Base-by-base conservation (phyloP, 2,113 vertebrate genomes). In the Pachypanchax playfairii region DNA sequence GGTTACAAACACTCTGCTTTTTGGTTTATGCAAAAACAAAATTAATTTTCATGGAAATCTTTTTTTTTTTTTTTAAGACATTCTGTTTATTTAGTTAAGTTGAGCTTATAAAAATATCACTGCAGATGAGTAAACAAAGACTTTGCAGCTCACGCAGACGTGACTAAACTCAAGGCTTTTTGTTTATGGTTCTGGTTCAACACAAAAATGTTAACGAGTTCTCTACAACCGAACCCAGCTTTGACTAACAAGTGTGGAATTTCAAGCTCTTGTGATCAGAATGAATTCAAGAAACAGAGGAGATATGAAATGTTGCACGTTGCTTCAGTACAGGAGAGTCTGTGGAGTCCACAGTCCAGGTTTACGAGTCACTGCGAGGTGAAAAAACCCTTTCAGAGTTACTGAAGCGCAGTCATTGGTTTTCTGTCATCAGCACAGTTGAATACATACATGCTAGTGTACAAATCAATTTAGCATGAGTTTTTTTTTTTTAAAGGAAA, bases 241-340 rank as follows among this genome's bases (percentile, higher is more conserved):
- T 65, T 79, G 61, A 50, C 73, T 50, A 63, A 77, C 49, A 49
- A 48, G 52, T 65, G 76, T 44, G 70, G 74, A 84, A 84, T 84
- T 69, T 81, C 46, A 73, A 66, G 70, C 58, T 80, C 77, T 80
- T 42, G 68, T 46, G 73, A 75, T 72, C 38, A n/a, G 42, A 52
- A 55, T 67, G 55, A 28, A 50, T 58, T 38, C 15, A 11, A 65
- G 54, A 59, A 25, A 33, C 33, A 48, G 51, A 65, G 26, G 41
- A 51, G 22, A 64, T 54, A 70, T 65, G 22, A 85, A 70, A 82
- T 57, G 60, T 20, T 64, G 44, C 35, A 65, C 54, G 62, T 46
- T 51, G 48, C 25, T 62, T 20, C 49, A 7, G 6, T 14, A 21
- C 21, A 4, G 4, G 46, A 18, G 1, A 2, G n/a, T 11, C 4